These are phyloP conservation scores for Dynastes grantii DNA, from an alignment of 2,888 invertebrate genomes.

Conservation along the genomic window DNA sequence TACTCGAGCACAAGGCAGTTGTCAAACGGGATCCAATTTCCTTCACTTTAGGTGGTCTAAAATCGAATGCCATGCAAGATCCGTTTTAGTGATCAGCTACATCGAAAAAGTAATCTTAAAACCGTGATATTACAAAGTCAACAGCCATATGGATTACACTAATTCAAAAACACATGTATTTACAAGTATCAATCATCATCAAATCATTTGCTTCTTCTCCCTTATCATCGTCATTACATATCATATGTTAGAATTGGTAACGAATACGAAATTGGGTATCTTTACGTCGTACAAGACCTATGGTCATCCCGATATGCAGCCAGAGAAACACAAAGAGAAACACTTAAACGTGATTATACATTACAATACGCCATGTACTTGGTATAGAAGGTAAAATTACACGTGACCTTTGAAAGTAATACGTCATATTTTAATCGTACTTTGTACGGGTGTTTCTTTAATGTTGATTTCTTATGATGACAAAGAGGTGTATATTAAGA, in stretches of 20 bases:
- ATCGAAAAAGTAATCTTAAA: constrained; percentile 40
- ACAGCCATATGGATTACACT: constrained; percentile 58
- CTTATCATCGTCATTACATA: not conserved
- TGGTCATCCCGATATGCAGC: constrained; percentile 12
- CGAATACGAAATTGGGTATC: not conserved
- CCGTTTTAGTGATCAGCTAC: constrained; percentile 23
- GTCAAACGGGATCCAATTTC: too few relatives aligned
- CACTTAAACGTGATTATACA: constrained; percentile 1
- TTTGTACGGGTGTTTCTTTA: not conserved
- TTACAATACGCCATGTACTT: not conserved
- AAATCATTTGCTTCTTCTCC: constrained; percentile 14
- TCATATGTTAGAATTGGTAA: not conserved
- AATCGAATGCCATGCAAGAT: constrained; percentile 7
- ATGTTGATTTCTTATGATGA: constrained; percentile 27
- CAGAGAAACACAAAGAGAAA: constrained; percentile 17
- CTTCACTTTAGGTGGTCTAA: not conserved
- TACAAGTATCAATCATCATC: constrained; percentile 50
- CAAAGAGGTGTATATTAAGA: constrained; percentile 12
- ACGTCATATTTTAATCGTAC: not conserved
- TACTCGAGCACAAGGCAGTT: too few relatives aligned
- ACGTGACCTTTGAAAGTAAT: too few relatives aligned
- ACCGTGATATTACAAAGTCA: constrained; percentile 56
- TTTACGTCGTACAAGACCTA: not conserved
- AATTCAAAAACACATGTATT: constrained; percentile 56
- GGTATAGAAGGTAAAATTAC: constrained; percentile 4